Evolutionary conservation across 2,797 vertebrate species (phyloP).

Genomic region (Melanotaenia boesemani): DNA sequence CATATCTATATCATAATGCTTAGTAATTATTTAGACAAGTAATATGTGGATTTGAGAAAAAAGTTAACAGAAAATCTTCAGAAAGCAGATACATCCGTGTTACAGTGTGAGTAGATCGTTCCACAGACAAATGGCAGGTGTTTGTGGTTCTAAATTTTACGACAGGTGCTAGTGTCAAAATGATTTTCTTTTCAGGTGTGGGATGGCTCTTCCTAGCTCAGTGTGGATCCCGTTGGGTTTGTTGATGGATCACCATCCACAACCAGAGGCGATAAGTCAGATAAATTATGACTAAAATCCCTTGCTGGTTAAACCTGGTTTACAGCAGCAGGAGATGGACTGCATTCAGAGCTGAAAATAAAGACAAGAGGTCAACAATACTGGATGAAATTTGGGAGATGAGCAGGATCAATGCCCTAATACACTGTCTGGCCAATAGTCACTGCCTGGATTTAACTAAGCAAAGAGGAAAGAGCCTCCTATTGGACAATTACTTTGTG

Average conservation of each 20-base stretch:
- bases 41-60: neutral
- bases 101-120: conserved; percentile 26
- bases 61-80: neutral
- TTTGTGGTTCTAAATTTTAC: conserved; percentile 39
- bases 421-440: neutral
- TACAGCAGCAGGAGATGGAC: conserved; percentile 54
- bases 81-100: neutral
- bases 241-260: conserved; percentile 60
- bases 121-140: conserved; percentile 36
- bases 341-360: conserved; percentile 47
- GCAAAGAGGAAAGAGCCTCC: too few relatives aligned
- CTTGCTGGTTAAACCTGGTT: conserved; percentile 63
- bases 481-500: too few relatives aligned
- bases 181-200: conserved; percentile 41
- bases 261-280: conserved; percentile 58
- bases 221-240: conserved; percentile 40
- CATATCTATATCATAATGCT: neutral
- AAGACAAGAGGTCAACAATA: conserved; percentile 47
- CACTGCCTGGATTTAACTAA: too few relatives aligned
- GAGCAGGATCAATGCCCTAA: conserved; percentile 34
- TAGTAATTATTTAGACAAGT: neutral
- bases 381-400: conserved; percentile 56
- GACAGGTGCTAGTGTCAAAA: conserved; percentile 45
- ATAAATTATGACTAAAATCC: conserved; percentile 57
- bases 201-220: conserved; percentile 25